phyloP scores from a whole-genome alignment of 2,888 invertebrate species.

The Neoascia interrupta region DNA sequence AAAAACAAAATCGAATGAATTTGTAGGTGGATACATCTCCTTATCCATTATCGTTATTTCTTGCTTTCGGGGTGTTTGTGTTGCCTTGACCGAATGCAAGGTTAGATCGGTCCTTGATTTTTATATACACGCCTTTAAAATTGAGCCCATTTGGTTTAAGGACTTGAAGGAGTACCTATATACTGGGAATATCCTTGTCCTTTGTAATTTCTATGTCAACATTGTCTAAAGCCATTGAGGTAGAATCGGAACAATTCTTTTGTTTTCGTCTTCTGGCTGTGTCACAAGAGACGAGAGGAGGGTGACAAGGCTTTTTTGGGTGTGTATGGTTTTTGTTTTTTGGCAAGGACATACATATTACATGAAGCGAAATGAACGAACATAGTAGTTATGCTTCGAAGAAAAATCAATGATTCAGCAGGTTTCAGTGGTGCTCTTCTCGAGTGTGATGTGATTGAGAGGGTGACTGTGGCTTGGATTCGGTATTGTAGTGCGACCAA shows the following conservation, averaged over 20 bases:
- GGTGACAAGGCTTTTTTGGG: neutral
- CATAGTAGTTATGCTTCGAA: too few species aligned
- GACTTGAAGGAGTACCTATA: too few species aligned
- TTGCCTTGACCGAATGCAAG: slow-evolving; percentile 42
- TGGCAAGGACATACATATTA: slow-evolving; percentile 30
- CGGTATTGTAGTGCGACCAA: slow-evolving; percentile 2
- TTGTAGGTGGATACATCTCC: neutral
- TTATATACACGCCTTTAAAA: slow-evolving; percentile 6
- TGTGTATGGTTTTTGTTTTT: too few species aligned
- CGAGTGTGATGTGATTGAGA: neutral
- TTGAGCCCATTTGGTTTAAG: slow-evolving; percentile 45
- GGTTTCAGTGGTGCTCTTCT: neutral
- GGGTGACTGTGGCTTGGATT: neutral
- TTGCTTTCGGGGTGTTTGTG: neutral
- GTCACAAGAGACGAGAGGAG: slow-evolving; percentile 8
- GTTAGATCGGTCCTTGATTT: slow-evolving; percentile 1
- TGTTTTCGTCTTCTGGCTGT: slow-evolving; percentile 25
- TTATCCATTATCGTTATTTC: neutral
- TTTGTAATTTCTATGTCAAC: slow-evolving; percentile 42
- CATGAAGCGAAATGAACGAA: slow-evolving; percentile 15
- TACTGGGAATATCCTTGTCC: slow-evolving; percentile 9
- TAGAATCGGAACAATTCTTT: slow-evolving; percentile 22
- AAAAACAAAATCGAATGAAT: neutral
- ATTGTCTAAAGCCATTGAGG: slow-evolving; percentile 22
- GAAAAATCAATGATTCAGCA: slow-evolving; percentile 26